phyloP scores from a whole-genome alignment of 2,888 invertebrate species.

The Drosophila flavopinicola region DNA sequence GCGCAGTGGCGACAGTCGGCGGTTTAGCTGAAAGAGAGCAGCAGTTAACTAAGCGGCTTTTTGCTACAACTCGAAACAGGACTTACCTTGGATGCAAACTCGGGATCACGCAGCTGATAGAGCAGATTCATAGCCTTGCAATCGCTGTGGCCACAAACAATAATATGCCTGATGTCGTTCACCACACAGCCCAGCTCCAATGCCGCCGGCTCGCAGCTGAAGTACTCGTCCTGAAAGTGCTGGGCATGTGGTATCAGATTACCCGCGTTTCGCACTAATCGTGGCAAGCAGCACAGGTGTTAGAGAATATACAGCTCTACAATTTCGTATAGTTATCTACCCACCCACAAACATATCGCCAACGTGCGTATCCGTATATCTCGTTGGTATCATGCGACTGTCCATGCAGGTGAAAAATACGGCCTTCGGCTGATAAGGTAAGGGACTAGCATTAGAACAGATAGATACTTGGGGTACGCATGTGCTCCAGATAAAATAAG shows the following conservation, averaged over 20 bases:
- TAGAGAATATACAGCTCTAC: conserved; percentile 2
- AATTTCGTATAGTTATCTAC: conserved; percentile 62
- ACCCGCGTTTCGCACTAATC: conserved; percentile 96
- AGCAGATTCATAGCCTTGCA: conserved; percentile 99
- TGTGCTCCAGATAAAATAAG: conserved; percentile 14
- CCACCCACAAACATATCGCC: conserved; percentile 99
- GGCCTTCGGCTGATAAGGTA: conserved; percentile 93
- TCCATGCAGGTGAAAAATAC: conserved; percentile 99
- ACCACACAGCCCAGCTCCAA: conserved; percentile 96
- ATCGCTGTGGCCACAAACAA: conserved; percentile 98
- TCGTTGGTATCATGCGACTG: conserved; percentile 97
- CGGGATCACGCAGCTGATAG: conserved; percentile 91
- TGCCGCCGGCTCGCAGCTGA: conserved; percentile 97
- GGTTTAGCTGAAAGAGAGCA: conserved; percentile 86
- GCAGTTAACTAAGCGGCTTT: no score
- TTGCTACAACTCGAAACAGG: not conserved
- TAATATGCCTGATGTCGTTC: conserved; percentile 95
- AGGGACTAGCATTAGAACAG: conserved; percentile 36
- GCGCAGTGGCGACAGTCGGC: conserved; percentile 93
- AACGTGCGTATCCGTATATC: conserved; percentile 97
- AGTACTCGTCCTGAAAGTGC: conserved; percentile 93
- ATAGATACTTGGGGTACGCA: conserved; percentile 14
- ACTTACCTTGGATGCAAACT: conserved; percentile 89
- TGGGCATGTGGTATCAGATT: conserved; percentile 97
- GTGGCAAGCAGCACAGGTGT: conserved; percentile 64